Base-by-base conservation (phyloP, 1,140 invertebrate genomes). In the Thaumatotibia leucotreta region DNA sequence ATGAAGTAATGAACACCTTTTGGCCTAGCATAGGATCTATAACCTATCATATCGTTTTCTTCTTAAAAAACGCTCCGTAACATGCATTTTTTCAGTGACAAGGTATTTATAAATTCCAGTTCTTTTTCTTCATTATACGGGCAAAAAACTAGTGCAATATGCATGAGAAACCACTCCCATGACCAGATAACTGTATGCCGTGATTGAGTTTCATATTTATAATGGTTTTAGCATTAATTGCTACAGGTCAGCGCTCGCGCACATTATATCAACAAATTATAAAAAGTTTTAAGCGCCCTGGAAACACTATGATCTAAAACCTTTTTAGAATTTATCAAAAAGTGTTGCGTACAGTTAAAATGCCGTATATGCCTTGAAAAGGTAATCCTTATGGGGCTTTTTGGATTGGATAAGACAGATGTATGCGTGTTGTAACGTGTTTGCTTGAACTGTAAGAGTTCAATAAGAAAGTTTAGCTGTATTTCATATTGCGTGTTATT, bases 201-300 rank as follows among this genome's bases (percentile, higher is more conserved):
- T 62, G 61, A 62, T 62, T 62, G 61, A 33, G 61, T 62, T 62
- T 22, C 61, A 33, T 32, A 62, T 20, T 61, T 61, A 61, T 35
- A 29, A 27, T 58, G 52, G 23, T 58, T 58, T 35, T 32, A 62
- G 61, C 29, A 20, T 62, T 62, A 62, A 62, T 62, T 62, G 29
- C 32, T 33, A 35, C 31, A 31, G 61, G 61, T 62, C 61, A 62
- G 61, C 31, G 61, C 29, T 35, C 14, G 52, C 23, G 23, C 52
- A 58, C 4, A 27, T 11, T 17, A 39, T 39, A 14, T 20, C 2
- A 14, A 45, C 17, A 6, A 4, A 45, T 45, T 17, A n/a, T 8
- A 20, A 45, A 45, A 45, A 20, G 39, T 9, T 6, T 14, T 20
- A 45, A 45, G 39, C 4, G 6, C 14, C 39, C 8, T 20, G 39